A percentile compares a stretch with the other conserved stretches of the same genome.
phyloP scores from a whole-genome alignment of 2,113 vertebrate species.

The Corythornis madagascariensis region DNA sequence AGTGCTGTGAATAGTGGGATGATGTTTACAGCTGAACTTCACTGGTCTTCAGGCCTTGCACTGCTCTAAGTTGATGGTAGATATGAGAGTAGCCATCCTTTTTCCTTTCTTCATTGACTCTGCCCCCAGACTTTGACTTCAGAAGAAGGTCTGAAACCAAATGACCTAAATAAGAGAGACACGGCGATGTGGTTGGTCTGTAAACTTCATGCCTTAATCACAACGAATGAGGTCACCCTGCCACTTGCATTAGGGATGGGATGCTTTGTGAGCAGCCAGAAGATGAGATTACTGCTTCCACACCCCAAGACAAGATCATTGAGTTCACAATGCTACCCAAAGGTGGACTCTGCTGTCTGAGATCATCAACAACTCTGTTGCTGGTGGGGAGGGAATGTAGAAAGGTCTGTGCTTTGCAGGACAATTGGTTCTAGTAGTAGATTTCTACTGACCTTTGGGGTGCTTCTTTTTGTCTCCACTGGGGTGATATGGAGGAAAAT shows the following conservation, averaged over 20 bases:
- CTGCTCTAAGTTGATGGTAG: not conserved
- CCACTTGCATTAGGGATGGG: not conserved
- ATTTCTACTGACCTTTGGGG: not conserved
- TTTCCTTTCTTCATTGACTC: not conserved
- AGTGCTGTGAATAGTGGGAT: not conserved
- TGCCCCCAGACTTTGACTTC: not conserved
- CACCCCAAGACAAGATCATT: not conserved
- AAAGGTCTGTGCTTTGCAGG: not conserved
- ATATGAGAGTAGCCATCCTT: not conserved
- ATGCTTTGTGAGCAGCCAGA: not conserved
- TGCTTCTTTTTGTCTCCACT: accelerated
- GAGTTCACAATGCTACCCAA: not conserved
- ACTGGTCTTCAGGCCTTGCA: not conserved
- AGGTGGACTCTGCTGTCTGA: not conserved
- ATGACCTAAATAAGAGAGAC: not conserved
- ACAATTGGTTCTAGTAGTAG: not conserved
- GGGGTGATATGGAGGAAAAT: not conserved
- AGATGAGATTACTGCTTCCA: not conserved
- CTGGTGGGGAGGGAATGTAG: not conserved
- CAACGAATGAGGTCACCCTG: not conserved
- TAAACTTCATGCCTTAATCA: accelerated
- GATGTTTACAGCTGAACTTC: not conserved
- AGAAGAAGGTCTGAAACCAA: not conserved
- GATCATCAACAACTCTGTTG: not conserved
- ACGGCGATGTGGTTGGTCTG: not conserved